These are phyloP conservation scores for Epinephelus fuscoguttatus DNA, from an alignment of 2,113 vertebrate genomes.

Conservation along the genomic window DNA sequence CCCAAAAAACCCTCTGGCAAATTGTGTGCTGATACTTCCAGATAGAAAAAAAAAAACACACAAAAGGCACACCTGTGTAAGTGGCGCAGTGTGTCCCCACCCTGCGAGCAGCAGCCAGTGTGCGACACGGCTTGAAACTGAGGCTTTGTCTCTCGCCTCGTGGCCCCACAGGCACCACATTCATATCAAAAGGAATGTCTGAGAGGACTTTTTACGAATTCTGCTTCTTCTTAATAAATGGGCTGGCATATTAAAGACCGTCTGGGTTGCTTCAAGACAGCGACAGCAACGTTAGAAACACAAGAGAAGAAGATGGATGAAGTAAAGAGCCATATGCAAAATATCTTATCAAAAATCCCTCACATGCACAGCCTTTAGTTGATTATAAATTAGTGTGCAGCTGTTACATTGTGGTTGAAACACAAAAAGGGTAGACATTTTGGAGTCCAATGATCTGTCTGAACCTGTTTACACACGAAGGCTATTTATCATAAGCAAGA, in stretches of 20 bases:
- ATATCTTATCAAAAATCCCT: not conserved
- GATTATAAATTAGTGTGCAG: not conserved
- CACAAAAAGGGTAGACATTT: not conserved
- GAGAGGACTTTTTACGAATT: constrained; percentile 39
- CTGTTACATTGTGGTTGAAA: not conserved
- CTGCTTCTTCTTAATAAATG: constrained; percentile 26
- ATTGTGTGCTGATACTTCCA: not conserved
- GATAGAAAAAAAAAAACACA: constrained; percentile 18
- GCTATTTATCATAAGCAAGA: constrained; percentile 4
- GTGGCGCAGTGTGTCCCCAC: constrained; percentile 23
- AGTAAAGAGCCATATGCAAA: not conserved
- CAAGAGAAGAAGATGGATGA: not conserved
- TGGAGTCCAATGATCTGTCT: not conserved
- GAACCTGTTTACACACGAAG: not conserved
- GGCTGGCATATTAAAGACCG: not conserved
- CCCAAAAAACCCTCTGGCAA: not conserved
- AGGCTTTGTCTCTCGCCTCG: not conserved
- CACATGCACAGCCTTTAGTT: not conserved
- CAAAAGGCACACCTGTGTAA: constrained; percentile 51
- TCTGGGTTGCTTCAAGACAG: not conserved
- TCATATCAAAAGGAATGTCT: constrained; percentile 30
- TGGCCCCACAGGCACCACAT: not conserved
- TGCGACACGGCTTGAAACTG: not conserved
- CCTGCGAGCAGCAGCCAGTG: constrained; percentile 10
- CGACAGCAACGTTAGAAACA: not conserved